Evolutionary conservation across 2,797 vertebrate genomes (phyloP), one percentile per base, ranked within the genome.

Genomic region (Thunnus albacares): DNA sequence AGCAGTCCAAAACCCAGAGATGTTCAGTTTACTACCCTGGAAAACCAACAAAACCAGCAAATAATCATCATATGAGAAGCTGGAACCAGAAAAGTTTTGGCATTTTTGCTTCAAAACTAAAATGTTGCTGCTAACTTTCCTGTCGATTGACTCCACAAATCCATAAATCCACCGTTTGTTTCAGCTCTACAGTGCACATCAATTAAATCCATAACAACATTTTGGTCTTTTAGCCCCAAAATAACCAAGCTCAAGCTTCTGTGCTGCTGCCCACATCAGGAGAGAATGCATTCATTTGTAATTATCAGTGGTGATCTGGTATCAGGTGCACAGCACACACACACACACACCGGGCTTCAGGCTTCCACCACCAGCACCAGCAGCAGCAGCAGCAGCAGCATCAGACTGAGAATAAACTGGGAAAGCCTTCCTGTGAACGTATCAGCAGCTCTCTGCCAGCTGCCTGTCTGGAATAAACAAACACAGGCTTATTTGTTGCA

Each of bases 401-500:
- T 60, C 69, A 75, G 71, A 11, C 77, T 52, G 74, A 76, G 79
- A 80, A 67, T 58, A 66, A 88, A 72, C 56, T 28, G 87, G 87
- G 88, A 83, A 87, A 89, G 83, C 87, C 86, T 89, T 41, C 52
- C 65, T 64, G 80, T 71, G 80, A 85, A 80, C 55, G 75, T 61
- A 82, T 86, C 85, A 82, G 87, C 89, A 70, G 76, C 89, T 83
- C 80, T 65, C 78, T 91, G 91, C 86, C 86, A 88, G 87, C 88
- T 80, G 87, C 87, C 89, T 83, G 87, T 85, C 82, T 90, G 83
- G 70, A 82, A 85, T 81, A 90, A 93, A 93, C 92, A 93, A 91
- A 90, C 89, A 90, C 61, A 0, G 59, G 86, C 86, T 91, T 93
- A 91, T 93, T 92, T 89, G 93, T 92, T 84, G 83, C 85, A 26